phyloP scores from a whole-genome alignment of 1,140 invertebrate genomes.

The Planococcus citri region DNA sequence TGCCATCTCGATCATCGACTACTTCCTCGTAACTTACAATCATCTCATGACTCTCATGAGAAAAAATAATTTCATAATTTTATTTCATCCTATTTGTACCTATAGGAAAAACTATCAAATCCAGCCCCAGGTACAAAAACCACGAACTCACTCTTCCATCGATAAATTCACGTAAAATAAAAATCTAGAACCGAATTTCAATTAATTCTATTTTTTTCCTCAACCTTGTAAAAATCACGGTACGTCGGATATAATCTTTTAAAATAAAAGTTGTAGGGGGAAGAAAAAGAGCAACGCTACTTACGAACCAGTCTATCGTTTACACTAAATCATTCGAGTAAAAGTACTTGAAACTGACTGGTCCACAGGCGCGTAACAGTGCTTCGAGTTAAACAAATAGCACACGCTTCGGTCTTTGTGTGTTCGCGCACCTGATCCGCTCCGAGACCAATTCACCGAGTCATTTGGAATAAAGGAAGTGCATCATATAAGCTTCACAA shows the following conservation, averaged over 20 bases:
- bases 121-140: no score
- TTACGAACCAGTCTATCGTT: neutral
- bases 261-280: no score
- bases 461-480: neutral
- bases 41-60: no score
- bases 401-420: neutral
- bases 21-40: no score
- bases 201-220: neutral
- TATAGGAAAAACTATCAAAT: no score
- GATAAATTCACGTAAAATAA: no score
- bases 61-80: no score
- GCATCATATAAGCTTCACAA: neutral
- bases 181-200: neutral
- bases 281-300: neutral
- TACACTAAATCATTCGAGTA: neutral
- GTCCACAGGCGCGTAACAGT: neutral
- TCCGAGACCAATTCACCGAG: neutral
- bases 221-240: neutral
- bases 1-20: no score
- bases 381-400: neutral
- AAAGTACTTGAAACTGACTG: constrained; percentile 1
- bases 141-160: no score
- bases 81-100: no score
- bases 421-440: neutral
- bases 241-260: neutral